A percentile compares a stretch with the other conserved stretches of the same genome.
Evolutionary conservation across 2,797 vertebrate genomes (phyloP).

Genomic region (Astyanax mexicanus): DNA sequence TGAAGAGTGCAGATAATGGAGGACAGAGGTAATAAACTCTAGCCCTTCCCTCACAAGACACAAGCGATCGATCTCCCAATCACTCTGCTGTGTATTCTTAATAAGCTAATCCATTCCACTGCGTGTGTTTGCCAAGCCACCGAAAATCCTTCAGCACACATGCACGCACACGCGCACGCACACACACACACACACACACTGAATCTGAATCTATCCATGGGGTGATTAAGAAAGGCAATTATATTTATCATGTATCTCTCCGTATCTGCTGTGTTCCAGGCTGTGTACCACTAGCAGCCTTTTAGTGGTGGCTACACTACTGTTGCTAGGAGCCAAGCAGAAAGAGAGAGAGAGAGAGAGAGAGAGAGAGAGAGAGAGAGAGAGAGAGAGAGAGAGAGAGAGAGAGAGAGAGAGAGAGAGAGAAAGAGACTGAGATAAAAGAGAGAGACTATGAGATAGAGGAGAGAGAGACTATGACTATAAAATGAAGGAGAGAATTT

Average conservation of each 20-base stretch:
- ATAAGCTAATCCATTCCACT: slow-evolving; percentile 67
- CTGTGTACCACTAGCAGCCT: slow-evolving; percentile 4
- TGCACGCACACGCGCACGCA: neutral
- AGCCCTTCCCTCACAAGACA: slow-evolving; percentile 57
- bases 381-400: neutral
- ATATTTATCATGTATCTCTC: slow-evolving; percentile 34
- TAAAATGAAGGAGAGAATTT: neutral
- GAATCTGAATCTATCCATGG: slow-evolving; percentile 23
- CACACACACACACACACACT: neutral
- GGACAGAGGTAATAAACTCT: slow-evolving; percentile 63
- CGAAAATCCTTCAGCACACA: slow-evolving; percentile 14
- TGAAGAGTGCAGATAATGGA: slow-evolving; percentile 56
- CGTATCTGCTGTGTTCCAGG: slow-evolving; percentile 23
- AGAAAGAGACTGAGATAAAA: no score
- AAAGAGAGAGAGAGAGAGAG: neutral
- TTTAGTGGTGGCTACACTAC: slow-evolving; percentile 22
- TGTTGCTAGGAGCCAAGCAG: slow-evolving; percentile 12
- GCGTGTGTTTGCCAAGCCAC: slow-evolving; percentile 42
- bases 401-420: no score
- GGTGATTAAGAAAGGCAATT: slow-evolving; percentile 50
- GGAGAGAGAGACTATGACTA: neutral
- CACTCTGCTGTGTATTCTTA: slow-evolving; percentile 65
- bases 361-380: neutral
- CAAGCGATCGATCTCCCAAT: slow-evolving; percentile 68
- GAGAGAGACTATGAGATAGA: slow-evolving; percentile 6